Evolutionary conservation across 2,113 vertebrate genomes (phyloP).

Genomic region (Dromaius novaehollandiae): DNA sequence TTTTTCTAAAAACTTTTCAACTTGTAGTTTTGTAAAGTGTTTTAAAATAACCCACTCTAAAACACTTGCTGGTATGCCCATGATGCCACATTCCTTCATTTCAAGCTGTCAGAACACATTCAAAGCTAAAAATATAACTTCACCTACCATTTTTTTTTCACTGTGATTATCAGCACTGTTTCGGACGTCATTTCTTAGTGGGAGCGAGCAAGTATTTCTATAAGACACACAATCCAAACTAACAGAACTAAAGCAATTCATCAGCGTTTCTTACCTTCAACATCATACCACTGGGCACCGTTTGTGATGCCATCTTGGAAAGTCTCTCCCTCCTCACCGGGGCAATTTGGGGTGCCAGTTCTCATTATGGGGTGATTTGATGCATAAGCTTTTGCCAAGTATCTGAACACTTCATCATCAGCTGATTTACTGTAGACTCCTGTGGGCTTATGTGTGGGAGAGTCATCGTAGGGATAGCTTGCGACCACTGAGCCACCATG

Average conservation of each 20-base stretch:
- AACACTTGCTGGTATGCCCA: neutral
- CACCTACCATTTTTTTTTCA: neutral
- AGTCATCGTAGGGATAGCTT: conserved; percentile 97
- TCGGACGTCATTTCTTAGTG: neutral
- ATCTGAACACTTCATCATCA: conserved; percentile 90
- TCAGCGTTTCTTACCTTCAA: conserved; percentile 81
- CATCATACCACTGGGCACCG: conserved; percentile 94
- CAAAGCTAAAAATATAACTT: neutral
- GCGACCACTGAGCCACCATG: conserved; percentile 96
- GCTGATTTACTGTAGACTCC: conserved; percentile 88
- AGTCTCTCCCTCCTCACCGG: conserved; percentile 75
- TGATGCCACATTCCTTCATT: neutral
- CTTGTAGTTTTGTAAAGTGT: no score
- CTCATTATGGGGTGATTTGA: conserved; percentile 92
- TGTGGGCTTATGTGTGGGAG: conserved; percentile 73
- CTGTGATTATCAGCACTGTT: neutral
- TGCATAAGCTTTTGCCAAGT: conserved; percentile 89
- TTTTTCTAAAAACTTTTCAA: no score
- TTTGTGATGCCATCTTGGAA: conserved; percentile 95
- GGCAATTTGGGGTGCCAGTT: conserved; percentile 88
- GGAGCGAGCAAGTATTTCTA: neutral
- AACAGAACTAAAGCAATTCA: neutral
- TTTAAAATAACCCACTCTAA: no score
- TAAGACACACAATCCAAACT: neutral
- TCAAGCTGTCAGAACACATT: neutral